Evolutionary conservation across 2,113 vertebrate species (phyloP).

Genomic region (Gavia stellata): DNA sequence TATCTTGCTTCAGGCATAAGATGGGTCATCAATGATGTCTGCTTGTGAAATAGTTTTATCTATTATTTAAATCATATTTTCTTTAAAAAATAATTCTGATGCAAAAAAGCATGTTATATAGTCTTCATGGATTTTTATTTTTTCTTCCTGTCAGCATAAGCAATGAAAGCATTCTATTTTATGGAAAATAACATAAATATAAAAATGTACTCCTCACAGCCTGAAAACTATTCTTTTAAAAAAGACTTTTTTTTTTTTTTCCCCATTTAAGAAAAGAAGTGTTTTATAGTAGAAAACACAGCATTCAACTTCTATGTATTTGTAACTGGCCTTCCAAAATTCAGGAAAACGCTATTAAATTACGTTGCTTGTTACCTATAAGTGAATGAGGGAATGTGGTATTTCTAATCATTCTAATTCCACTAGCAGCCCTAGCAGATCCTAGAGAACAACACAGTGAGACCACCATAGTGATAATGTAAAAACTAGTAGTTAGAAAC

Average conservation of each 20-base stretch:
- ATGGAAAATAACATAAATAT: background rate
- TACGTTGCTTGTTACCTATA: background rate
- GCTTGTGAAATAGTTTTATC: slow-evolving; percentile 11
- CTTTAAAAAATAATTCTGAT: background rate
- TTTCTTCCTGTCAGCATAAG: background rate
- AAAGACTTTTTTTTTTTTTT: background rate
- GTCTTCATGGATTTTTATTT: background rate
- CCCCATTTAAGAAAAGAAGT: background rate
- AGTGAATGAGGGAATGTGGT: background rate
- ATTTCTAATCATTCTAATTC: slow-evolving; percentile 40
- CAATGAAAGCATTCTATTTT: background rate
- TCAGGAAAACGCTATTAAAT: background rate
- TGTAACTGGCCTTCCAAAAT: background rate
- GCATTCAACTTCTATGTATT: background rate
- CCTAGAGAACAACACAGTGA: background rate
- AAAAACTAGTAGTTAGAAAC: background rate
- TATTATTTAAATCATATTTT: background rate
- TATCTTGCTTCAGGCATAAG: slow-evolving; percentile 48
- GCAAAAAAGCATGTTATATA: background rate
- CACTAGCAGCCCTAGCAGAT: background rate
- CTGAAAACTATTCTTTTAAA: background rate
- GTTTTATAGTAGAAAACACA: background rate
- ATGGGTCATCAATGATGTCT: slow-evolving; percentile 35
- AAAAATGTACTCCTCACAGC: background rate
- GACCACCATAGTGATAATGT: background rate